Evolutionary conservation across 2,797 vertebrate species (phyloP), one percentile per base, ranked within the genome.

Genomic region (Poecile montanus): DNA sequence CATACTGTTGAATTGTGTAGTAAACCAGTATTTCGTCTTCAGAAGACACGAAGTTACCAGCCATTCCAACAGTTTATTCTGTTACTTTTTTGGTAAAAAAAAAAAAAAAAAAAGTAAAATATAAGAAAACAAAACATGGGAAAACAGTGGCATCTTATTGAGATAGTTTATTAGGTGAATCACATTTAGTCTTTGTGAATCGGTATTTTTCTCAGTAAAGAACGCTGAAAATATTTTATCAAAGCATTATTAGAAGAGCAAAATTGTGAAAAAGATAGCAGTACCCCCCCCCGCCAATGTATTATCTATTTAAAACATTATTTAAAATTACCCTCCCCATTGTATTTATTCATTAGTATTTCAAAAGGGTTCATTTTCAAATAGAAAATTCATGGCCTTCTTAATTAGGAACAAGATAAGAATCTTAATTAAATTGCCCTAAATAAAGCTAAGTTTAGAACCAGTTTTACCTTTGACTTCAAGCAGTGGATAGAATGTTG

Each of bases 371-470:
- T 80, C 22, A 29, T 74, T 83, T 38, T 80, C 48, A 74, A 48
- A 50, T 16, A 63, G 82, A 60, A 85, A 88, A 80, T 67, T 67
- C 3, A 53, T 11, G 13, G 32, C 4, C 29, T 65, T 77, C 68
- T 60, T 88, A 71, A 85, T 85, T 89, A 93, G 54, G 18, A 94
- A 65, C n/a, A 47, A 51, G 76, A 29, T 92, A 80, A 67, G 29
- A 80, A 88, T 85, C 58, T 77, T 84, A 88, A 91, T 83, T 93
- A 92, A 88, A 85, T 68, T 77, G 32, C 53, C 30, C 57, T 89
- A 89, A 89, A 34, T 40, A 68, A 91, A 88, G 18, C 32, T 73
- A 70, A 60, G 17, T 88, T 83, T 89, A 65, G 47, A 68, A 36
- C 20, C 27, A 47, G 29, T 54, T 94, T 45, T 77, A 61, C 9